Evolutionary conservation across 1,140 invertebrate genomes (phyloP).

Genomic region (Campoletis sonorensis): DNA sequence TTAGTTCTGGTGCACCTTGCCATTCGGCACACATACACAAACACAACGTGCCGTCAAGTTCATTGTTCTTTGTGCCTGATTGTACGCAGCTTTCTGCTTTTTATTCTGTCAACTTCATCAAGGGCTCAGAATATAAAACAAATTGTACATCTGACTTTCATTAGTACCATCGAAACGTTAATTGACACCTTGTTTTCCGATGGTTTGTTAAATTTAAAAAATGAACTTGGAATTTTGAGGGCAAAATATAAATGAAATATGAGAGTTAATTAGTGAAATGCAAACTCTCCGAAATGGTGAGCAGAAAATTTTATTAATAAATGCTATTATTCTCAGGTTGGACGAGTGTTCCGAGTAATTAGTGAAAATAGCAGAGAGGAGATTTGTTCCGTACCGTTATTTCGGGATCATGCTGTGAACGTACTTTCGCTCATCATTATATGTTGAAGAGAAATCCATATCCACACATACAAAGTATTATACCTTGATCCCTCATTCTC

Average conservation of each 20-base stretch:
- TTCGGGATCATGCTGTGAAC: constrained; percentile 47
- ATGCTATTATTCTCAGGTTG: constrained; percentile 27
- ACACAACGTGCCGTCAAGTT: constrained; percentile 29
- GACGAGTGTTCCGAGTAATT: constrained; percentile 60
- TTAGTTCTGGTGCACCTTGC: constrained; percentile 47
- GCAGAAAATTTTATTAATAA: neutral
- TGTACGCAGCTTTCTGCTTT: constrained; percentile 3
- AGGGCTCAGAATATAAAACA: neutral
- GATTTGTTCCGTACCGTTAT: constrained; percentile 59
- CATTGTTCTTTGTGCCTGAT: constrained; percentile 32
- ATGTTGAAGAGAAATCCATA: constrained; percentile 45
- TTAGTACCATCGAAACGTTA: neutral
- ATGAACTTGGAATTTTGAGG: neutral
- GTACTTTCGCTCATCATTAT: constrained; percentile 22
- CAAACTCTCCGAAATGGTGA: no score
- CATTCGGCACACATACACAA: constrained; percentile 23
- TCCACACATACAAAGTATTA: constrained; percentile 6
- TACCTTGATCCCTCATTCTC: constrained; percentile 7
- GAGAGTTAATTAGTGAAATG: no score
- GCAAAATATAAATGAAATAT: no score
- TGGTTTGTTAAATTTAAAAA: neutral
- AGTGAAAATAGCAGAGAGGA: constrained; percentile 34
- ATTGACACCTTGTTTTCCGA: neutral
- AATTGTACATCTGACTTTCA: neutral
- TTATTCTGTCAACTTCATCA: constrained; percentile 3